Evolutionary conservation across 2,113 vertebrate species (phyloP), one percentile per base, ranked within the genome.

Genomic region (Calypte anna): DNA sequence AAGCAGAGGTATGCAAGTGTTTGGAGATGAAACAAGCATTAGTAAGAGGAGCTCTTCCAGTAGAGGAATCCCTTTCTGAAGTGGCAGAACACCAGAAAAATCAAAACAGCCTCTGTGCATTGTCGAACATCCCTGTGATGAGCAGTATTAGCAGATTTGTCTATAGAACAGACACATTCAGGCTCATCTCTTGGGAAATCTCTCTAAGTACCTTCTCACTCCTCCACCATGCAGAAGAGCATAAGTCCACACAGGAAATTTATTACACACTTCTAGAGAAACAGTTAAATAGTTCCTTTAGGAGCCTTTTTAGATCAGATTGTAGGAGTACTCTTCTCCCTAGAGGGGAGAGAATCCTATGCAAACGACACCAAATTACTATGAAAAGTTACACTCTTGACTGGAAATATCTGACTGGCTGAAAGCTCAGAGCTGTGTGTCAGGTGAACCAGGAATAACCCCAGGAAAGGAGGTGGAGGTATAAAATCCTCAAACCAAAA

Each of bases 131-230:
- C 74, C 74, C 78, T 92, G 67, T 78, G 85, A 86, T 18, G 7
- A 93, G 86, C 48, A 77, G 10, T 85, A 72, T 76, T 0, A 90
- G 75, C 59, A 82, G 43, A 74, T 67, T 62, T 73, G 84, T 91
- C 78, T 94, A 72, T 9, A 76, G 86, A 88, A 89, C 5, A 91
- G 78, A 77, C 18, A 6, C 28, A 86, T 63, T 55, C 79, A 85
- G 63, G 48, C 67, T 67, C 94, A 91, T 90, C 90, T 94, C 90
- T 94, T 83, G 89, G 91, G 96, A 97, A 95, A 96, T 92, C 91
- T 96, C 58, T 23, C 86, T 93, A 93, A 94, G 93, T 54, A 93
- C 77, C 92, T 92, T 92, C 95, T 93, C 94, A 95, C 93, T 95
- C 86, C 86, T 89, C 83, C 46, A 78, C 50, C 74, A 91, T 1